Conservation (phyloP, 2,888 invertebrate genomes). For the Blastobasis lacticolella region DNA sequence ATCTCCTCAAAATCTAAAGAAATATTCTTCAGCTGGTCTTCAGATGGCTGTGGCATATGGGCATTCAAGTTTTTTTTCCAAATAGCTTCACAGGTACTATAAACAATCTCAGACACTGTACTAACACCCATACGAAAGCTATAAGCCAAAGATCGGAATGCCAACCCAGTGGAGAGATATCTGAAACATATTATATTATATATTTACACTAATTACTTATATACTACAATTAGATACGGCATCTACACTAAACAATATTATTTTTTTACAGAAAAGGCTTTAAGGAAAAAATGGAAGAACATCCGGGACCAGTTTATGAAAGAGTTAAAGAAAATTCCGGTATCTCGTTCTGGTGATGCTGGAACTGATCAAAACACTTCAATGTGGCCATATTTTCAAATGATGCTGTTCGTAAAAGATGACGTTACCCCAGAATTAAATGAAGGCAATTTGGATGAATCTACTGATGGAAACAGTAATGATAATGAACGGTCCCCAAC, state of each 20-base stretch:
- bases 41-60: conserved; percentile 8
- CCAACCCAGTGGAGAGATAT: not conserved
- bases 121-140: not conserved
- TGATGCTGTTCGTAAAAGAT: conserved; percentile 18
- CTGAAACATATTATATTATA: not conserved
- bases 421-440: conserved; percentile 15
- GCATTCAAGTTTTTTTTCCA: conserved; percentile 8
- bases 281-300: conserved; percentile 21
- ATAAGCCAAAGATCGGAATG: not conserved
- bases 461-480: conserved; percentile 14
- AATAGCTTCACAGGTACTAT: conserved; percentile 17
- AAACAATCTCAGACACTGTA: not conserved
- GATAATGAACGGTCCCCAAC: conserved; percentile 16
- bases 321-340: conserved; percentile 15
- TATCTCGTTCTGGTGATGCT: conserved; percentile 19
- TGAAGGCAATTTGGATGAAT: conserved; percentile 18
- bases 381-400: conserved; percentile 19
- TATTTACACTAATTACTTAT: too few species aligned
- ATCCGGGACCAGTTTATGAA: conserved; percentile 18
- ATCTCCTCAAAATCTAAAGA: conserved; percentile 9
- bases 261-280: conserved; percentile 16
- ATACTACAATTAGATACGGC: too few species aligned
- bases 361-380: conserved; percentile 14
- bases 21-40: conserved; percentile 13
- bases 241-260: not conserved